These are phyloP conservation scores for Trissolcus brochymenae DNA, from an alignment of 2,888 invertebrate species.

Conservation along the genomic window DNA sequence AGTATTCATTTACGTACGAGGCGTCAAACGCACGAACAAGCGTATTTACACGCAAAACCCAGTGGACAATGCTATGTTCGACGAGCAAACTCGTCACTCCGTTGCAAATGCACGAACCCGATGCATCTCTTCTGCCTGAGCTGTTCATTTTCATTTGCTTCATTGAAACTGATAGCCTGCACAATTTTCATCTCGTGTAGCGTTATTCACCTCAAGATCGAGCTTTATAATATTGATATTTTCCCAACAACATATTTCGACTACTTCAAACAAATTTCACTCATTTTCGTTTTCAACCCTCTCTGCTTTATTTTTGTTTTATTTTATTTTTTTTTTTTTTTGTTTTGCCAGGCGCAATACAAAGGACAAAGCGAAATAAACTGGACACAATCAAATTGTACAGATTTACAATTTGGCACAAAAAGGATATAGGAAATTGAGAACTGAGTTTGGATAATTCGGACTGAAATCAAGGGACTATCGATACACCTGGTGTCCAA, in stretches of 20 bases:
- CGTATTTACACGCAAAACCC: conserved; percentile 61
- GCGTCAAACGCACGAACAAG: conserved; percentile 59
- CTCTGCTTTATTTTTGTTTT: too few relatives aligned
- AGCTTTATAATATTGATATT: too few relatives aligned
- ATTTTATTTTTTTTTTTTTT: too few relatives aligned
- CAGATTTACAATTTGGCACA: too few relatives aligned
- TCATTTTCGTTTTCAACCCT: too few relatives aligned
- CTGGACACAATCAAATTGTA: too few relatives aligned
- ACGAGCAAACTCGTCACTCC: conserved; percentile 57
- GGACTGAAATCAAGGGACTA: conserved; percentile 60
- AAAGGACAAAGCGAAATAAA: too few relatives aligned
- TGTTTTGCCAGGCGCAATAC: too few relatives aligned
- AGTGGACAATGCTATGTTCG: conserved; percentile 59
- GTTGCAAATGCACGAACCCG: conserved; percentile 56
- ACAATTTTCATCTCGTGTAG: too few relatives aligned
- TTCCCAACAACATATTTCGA: too few relatives aligned
- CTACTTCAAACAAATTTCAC: too few relatives aligned
- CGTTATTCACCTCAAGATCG: too few relatives aligned
- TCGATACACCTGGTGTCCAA: conserved; percentile 62
- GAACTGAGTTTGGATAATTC: conserved; percentile 65
- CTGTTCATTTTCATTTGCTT: conserved; percentile 57
- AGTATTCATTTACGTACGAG: conserved; percentile 65
- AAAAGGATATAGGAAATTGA: conserved; percentile 41
- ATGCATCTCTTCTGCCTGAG: conserved; percentile 54
- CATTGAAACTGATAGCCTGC: conserved; percentile 12